Conservation (phyloP, 92 coral and sea anemone species). For the Phenganax stokvisi region DNA sequence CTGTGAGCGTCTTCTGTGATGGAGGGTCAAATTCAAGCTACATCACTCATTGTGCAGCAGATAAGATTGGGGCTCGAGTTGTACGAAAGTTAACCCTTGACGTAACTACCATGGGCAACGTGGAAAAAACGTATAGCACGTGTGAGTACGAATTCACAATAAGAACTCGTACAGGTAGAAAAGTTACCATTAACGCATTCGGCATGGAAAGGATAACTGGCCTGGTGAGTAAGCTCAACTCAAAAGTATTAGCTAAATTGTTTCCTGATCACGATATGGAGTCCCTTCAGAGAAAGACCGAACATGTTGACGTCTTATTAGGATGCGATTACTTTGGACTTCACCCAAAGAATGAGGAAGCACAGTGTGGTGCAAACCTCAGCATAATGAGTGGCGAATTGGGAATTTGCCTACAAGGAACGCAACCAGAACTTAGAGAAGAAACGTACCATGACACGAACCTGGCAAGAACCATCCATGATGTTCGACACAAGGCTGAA, state of each 20-base stretch:
- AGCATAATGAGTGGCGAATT: slow-evolving; percentile 62
- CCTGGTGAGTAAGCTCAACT: slow-evolving; percentile 47
- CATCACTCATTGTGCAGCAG: slow-evolving; percentile 65
- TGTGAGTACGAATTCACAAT: slow-evolving; percentile 48
- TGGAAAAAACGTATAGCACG: slow-evolving; percentile 53
- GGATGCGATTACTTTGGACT: slow-evolving; percentile 63
- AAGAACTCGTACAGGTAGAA: slow-evolving; percentile 47
- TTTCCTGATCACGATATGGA: slow-evolving; percentile 57
- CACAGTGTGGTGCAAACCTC: slow-evolving; percentile 53
- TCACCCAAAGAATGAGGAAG: slow-evolving; percentile 59
- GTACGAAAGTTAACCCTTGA: slow-evolving; percentile 47
- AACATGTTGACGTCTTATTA: slow-evolving; percentile 43
- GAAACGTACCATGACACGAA: slow-evolving; percentile 48
- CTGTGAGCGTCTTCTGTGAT: slow-evolving; percentile 55
- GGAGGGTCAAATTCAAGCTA: slow-evolving; percentile 59
- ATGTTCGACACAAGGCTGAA: slow-evolving; percentile 42
- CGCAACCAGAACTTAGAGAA: slow-evolving; percentile 48
- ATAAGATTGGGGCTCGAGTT: slow-evolving; percentile 46
- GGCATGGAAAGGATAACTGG: slow-evolving; percentile 65
- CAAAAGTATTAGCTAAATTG: slow-evolving; percentile 39
- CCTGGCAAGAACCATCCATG: slow-evolving; percentile 53
- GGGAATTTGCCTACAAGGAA: slow-evolving; percentile 70
- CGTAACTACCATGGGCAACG: slow-evolving; percentile 55
- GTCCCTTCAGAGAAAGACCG: slow-evolving; percentile 54
- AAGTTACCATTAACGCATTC: slow-evolving; percentile 47